Base-by-base conservation (phyloP, 2,888 invertebrate species). In the Nyleta sp. region DNA sequence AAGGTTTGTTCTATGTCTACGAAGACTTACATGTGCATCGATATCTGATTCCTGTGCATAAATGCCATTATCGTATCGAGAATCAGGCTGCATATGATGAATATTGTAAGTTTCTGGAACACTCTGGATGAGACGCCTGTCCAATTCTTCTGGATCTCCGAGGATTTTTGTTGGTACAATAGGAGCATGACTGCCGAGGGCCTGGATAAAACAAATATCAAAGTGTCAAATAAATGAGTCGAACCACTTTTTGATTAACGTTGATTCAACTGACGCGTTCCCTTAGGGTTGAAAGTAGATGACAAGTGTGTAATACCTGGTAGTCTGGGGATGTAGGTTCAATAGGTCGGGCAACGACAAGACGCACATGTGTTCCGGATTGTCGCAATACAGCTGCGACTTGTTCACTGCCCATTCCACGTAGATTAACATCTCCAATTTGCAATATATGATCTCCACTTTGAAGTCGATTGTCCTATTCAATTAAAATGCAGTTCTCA, bases 381-480 rank as follows among this genome's bases (percentile, higher is more conserved):
- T 98, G 98, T 22, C 99, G 94, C 80, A 99, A 92, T 79, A 99
- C 98, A 15, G 97, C 95, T 18, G 99, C 99, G 84, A 99, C 98
- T 91, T 97, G 97, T 91, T 99, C 99, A 62, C 98, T 98, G 79
- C 97, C 97, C 94, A 99, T 97, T 74, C 99, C 99, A 62, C 98
- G 95, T 84, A 99, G 93, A 92, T 97, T 97, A 83, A 99, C 97
- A 84, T 98, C 96, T 50, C 97, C 96, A 85, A 97, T 97, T 92
- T 99, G 99, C 85, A 99, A 93, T 86, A 99, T 96, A 92, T 99
- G 99, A 91, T 99, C 99, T 7, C 99, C 99, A 91, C 98, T 97
- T 91, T 97, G 97, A 82, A 99, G 93, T 60, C 98, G 94, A 77
- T 96, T 97, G 92, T 99, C 99, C 97, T 98, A 91, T 28, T 28